phyloP scores from a whole-genome alignment of 2,888 invertebrate genomes.

The Chelonus formosanus region DNA sequence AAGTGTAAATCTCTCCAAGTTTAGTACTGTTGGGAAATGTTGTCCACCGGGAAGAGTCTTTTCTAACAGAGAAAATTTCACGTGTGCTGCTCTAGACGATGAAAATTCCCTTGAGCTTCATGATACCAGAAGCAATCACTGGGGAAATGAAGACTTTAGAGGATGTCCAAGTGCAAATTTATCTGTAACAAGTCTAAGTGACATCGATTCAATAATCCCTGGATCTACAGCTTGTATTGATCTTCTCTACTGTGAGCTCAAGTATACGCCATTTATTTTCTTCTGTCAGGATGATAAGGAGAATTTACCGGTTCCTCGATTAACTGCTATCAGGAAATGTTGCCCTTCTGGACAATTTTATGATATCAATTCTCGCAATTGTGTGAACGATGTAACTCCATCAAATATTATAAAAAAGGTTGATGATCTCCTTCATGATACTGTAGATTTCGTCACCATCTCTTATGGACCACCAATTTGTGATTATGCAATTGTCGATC shows the following conservation, averaged over 20 bases:
- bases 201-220: slow-evolving; percentile 26
- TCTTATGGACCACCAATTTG: slow-evolving; percentile 42
- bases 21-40: slow-evolving; percentile 36
- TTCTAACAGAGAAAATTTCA: slow-evolving; percentile 31
- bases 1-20: not conserved
- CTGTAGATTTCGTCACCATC: slow-evolving; percentile 28
- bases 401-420: not conserved
- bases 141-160: slow-evolving; percentile 8
- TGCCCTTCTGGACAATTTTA: slow-evolving; percentile 41
- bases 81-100: slow-evolving; percentile 23
- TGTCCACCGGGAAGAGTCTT: slow-evolving; percentile 45
- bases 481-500: slow-evolving; percentile 45
- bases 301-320: slow-evolving; percentile 30
- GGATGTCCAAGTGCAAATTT: slow-evolving; percentile 23
- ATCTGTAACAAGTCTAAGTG: slow-evolving; percentile 19
- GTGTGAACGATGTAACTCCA: slow-evolving; percentile 32
- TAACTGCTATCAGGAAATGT: slow-evolving; percentile 43
- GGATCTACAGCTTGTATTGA: slow-evolving; percentile 45
- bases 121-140: slow-evolving; percentile 10
- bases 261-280: slow-evolving; percentile 39
- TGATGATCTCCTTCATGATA: not conserved
- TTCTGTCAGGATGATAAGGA: slow-evolving; percentile 37
- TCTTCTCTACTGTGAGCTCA: slow-evolving; percentile 33
- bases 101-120: slow-evolving; percentile 15
- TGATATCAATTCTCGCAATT: slow-evolving; percentile 36